phyloP scores from a whole-genome alignment of 2,113 vertebrate species.

The Heterotis niloticus region DNA sequence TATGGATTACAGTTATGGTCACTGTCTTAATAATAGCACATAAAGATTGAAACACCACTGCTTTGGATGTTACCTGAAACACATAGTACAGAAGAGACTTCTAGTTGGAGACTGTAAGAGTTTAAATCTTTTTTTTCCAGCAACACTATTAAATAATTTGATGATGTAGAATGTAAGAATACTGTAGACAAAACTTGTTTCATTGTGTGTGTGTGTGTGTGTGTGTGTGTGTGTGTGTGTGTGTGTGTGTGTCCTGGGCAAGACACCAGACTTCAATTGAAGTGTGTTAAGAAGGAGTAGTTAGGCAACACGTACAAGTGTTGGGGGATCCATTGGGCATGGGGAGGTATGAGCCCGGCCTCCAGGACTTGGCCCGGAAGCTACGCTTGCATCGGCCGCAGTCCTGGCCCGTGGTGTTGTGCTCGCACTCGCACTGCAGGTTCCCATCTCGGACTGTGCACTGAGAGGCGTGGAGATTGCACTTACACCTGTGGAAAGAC shows the following conservation, averaged over 20 bases:
- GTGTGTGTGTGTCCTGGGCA: neutral
- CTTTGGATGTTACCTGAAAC: too few species aligned
- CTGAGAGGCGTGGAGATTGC: slow-evolving; percentile 90
- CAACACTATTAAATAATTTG: too few species aligned
- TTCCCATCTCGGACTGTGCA: slow-evolving; percentile 85
- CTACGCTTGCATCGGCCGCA: slow-evolving; percentile 92
- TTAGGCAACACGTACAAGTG: slow-evolving; percentile 72
- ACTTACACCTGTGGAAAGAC: slow-evolving; percentile 80
- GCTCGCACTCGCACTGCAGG: slow-evolving; percentile 93
- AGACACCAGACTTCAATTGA: neutral
- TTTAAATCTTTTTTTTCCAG: too few species aligned
- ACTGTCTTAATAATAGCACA: too few species aligned
- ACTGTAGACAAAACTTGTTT: too few species aligned
- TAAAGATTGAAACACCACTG: too few species aligned
- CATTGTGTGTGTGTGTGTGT: neutral
- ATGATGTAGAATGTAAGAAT: too few species aligned
- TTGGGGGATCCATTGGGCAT: slow-evolving; percentile 88
- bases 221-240: neutral
- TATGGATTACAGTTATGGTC: too few species aligned
- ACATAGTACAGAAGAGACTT: too few species aligned
- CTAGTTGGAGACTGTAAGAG: too few species aligned
- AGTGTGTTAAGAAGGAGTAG: neutral
- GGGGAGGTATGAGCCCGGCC: slow-evolving; percentile 90
- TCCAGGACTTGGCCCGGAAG: slow-evolving; percentile 90
- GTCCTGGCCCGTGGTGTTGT: slow-evolving; percentile 97